A percentile compares a stretch with the other conserved stretches of the same genome.
Evolutionary conservation across 2,888 invertebrate genomes (phyloP).

Genomic region (Linyphia triangularis): DNA sequence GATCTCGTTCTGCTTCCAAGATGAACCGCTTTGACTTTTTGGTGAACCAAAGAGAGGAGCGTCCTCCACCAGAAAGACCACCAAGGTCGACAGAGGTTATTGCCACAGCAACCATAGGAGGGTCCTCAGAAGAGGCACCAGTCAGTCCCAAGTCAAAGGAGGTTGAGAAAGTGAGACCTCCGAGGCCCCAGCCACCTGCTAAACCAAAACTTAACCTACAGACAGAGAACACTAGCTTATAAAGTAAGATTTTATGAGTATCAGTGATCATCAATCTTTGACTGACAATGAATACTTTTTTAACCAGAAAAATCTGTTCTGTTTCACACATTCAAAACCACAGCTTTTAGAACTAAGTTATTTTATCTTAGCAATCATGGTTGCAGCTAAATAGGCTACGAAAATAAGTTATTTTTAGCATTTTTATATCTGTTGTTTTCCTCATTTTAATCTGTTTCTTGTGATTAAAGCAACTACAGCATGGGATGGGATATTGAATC

Average conservation of each 20-base stretch:
- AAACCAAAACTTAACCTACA: slow-evolving; percentile 59
- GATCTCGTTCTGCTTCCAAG: slow-evolving; percentile 44
- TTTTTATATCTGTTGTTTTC: not conserved
- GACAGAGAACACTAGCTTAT: slow-evolving; percentile 69
- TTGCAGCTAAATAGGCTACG: not conserved
- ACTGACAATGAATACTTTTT: not conserved
- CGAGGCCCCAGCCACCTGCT: slow-evolving; percentile 67
- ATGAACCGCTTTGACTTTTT: slow-evolving; percentile 66
- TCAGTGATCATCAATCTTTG: not conserved
- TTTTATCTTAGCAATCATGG: not conserved
- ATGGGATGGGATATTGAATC: too few relatives aligned
- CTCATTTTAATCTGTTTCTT: too few relatives aligned
- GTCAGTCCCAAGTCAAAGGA: slow-evolving; percentile 22
- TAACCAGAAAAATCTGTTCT: too few relatives aligned
- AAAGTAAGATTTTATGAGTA: slow-evolving; percentile 19
- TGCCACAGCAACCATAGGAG: not conserved
- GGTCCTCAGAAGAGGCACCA: not conserved
- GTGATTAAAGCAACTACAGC: too few relatives aligned
- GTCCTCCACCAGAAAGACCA: slow-evolving; percentile 67
- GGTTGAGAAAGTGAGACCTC: slow-evolving; percentile 51
- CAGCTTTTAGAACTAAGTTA: not conserved
- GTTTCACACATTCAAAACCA: not conserved
- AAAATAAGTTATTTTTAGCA: not conserved
- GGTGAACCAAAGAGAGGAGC: slow-evolving; percentile 40
- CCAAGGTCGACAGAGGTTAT: slow-evolving; percentile 25